Conservation (phyloP, 2,888 invertebrate genomes). For the Torymus aiolomorphi region DNA sequence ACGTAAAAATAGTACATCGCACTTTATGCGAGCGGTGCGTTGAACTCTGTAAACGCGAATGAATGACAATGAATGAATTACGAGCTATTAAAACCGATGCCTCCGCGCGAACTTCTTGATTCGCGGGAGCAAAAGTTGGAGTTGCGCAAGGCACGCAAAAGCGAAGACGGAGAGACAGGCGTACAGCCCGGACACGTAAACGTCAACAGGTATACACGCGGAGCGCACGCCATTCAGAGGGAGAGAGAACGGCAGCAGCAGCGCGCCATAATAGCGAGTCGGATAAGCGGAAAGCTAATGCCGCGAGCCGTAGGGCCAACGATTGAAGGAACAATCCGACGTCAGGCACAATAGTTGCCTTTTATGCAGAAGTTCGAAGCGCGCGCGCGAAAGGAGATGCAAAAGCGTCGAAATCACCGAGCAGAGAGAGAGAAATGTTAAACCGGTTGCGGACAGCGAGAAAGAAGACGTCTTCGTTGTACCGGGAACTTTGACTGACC, state of each 20-base stretch:
- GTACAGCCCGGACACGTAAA: neutral
- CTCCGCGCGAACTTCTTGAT: neutral
- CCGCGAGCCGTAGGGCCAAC: neutral
- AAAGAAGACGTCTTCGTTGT: no score
- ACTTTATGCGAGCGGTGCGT: neutral
- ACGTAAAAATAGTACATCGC: neutral
- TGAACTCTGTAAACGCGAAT: neutral
- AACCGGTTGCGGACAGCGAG: no score
- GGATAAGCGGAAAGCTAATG: slow-evolving; percentile 4
- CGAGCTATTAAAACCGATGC: neutral
- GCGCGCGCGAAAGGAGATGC: slow-evolving; percentile 18
- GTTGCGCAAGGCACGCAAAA: neutral
- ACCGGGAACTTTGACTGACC: no score
- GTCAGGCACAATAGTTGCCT: slow-evolving; percentile 68
- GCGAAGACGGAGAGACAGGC: neutral
- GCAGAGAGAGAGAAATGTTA: neutral
- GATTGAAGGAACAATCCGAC: slow-evolving; percentile 49
- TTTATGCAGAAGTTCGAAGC: slow-evolving; percentile 68
- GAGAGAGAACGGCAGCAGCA: neutral
- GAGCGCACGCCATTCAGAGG: no score
- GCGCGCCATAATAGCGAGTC: no score
- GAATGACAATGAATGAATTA: neutral
- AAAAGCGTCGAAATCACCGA: no score
- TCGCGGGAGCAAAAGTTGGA: neutral
- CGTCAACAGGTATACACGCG: no score